Conservation (phyloP, 1,140 invertebrate species). For the Pseudomyrmex flavicornis region DNA sequence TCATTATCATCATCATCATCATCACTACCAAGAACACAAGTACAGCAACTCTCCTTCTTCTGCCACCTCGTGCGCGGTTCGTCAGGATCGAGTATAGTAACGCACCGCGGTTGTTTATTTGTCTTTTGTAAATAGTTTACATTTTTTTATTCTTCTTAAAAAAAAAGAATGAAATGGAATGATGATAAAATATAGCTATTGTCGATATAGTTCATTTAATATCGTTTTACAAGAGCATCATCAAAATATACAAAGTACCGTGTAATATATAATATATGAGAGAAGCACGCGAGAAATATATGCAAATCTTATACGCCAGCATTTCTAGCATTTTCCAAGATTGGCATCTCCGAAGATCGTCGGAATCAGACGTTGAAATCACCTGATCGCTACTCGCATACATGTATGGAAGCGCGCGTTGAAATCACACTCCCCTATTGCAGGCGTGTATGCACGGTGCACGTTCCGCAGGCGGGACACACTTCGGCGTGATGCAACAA, state of each 20-base stretch:
- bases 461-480: slow-evolving; percentile 72
- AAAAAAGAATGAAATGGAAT: not conserved
- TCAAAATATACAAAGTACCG: not conserved
- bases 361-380: not conserved
- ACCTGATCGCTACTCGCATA: too few species aligned
- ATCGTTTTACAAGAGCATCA: not conserved
- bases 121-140: slow-evolving; percentile 2
- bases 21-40: slow-evolving; percentile 46
- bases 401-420: too few species aligned
- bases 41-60: not conserved
- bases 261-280: not conserved
- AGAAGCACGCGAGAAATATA: too few species aligned
- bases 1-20: slow-evolving; percentile 4
- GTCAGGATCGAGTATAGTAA: too few species aligned
- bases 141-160: not conserved
- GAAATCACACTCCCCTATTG: too few species aligned
- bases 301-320: too few species aligned
- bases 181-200: not conserved
- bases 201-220: not conserved
- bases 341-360: not conserved
- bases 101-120: too few species aligned
- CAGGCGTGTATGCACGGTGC: slow-evolving; percentile 67
- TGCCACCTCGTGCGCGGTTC: not conserved
- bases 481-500: not conserved
- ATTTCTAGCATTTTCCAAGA: not conserved